Percentiles rank a stretch among this genome's conserved stretches.
These are phyloP conservation scores for Junonia oenone DNA, from an alignment of 2,888 invertebrate genomes.

Conservation along the genomic window DNA sequence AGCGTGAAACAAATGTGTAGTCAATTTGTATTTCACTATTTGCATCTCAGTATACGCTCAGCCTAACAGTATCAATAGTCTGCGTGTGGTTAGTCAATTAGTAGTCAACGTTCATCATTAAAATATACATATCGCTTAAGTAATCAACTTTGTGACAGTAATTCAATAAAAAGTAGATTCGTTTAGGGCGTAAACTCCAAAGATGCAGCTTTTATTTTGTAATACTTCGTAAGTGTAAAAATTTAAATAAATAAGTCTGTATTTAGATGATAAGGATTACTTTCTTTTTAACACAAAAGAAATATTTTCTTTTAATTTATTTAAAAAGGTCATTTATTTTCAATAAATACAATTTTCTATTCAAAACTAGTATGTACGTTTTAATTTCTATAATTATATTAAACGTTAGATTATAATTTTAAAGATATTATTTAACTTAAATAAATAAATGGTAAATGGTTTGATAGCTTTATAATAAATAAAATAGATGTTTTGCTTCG, in stretches of 20 bases:
- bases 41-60: conserved; percentile 1
- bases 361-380: background rate
- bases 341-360: background rate
- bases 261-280: conserved; percentile 41
- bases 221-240: conserved; percentile 56
- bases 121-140: conserved; percentile 75
- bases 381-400: background rate
- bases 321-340: background rate
- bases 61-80: conserved; percentile 33
- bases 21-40: no score
- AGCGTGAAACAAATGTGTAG: no score
- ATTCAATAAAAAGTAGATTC: conserved; percentile 46
- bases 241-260: conserved; percentile 47
- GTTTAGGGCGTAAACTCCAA: conserved; percentile 52
- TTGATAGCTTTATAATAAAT: conserved; percentile 4
- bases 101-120: conserved; percentile 36
- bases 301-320: background rate
- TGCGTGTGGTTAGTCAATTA: conserved; percentile 40
- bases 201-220: conserved; percentile 74
- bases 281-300: background rate
- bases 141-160: conserved; percentile 61
- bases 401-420: background rate
- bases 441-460: conserved; percentile 3
- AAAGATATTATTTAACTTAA: background rate
- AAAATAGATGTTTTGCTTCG: conserved; percentile 8